These are phyloP conservation scores for Drosophila kanapiae DNA, from an alignment of 1,140 invertebrate genomes.

Conservation along the genomic window DNA sequence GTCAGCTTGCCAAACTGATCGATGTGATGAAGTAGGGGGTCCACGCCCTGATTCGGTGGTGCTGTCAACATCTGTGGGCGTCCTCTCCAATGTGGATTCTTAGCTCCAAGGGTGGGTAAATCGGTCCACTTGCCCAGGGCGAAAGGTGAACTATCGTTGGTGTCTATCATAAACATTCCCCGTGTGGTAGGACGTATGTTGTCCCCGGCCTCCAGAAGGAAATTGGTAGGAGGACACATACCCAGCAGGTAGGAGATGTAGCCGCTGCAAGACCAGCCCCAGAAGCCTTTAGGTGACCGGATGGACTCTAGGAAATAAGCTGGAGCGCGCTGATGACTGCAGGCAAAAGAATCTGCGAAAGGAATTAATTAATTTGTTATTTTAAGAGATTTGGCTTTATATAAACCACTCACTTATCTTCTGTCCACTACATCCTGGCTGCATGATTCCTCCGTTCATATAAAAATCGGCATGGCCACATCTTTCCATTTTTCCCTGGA, in stretches of 20 bases:
- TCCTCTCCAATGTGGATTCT: slow-evolving; percentile 16
- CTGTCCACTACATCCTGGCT: slow-evolving; percentile 87
- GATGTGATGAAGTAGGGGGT: slow-evolving; percentile 75
- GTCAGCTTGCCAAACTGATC: slow-evolving; percentile 82
- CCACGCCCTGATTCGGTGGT: slow-evolving; percentile 40
- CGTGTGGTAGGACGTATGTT: slow-evolving; percentile 63
- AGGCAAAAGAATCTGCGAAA: slow-evolving; percentile 84
- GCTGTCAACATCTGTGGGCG: slow-evolving; percentile 17
- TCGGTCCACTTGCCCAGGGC: slow-evolving; percentile 83
- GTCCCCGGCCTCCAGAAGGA: slow-evolving; percentile 77
- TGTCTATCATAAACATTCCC: slow-evolving; percentile 80
- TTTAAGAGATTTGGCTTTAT: rapidly evolving
- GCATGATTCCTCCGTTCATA: slow-evolving; percentile 89
- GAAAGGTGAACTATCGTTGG: slow-evolving; percentile 77
- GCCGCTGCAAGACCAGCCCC: slow-evolving; percentile 88
- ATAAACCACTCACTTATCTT: slow-evolving; percentile 50
- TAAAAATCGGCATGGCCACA: slow-evolving; percentile 91
- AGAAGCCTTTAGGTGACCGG: slow-evolving; percentile 88
- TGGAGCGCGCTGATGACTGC: slow-evolving; percentile 89
- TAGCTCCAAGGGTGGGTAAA: slow-evolving; percentile 64
- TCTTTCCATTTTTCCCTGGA: slow-evolving; percentile 88
- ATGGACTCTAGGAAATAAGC: slow-evolving; percentile 91
- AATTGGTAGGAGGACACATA: slow-evolving; percentile 85
- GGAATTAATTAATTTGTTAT: background rate
- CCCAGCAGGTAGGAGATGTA: slow-evolving; percentile 87